phyloP scores from a whole-genome alignment of 2,113 vertebrate species.

The Atlantisia rogersi region DNA sequence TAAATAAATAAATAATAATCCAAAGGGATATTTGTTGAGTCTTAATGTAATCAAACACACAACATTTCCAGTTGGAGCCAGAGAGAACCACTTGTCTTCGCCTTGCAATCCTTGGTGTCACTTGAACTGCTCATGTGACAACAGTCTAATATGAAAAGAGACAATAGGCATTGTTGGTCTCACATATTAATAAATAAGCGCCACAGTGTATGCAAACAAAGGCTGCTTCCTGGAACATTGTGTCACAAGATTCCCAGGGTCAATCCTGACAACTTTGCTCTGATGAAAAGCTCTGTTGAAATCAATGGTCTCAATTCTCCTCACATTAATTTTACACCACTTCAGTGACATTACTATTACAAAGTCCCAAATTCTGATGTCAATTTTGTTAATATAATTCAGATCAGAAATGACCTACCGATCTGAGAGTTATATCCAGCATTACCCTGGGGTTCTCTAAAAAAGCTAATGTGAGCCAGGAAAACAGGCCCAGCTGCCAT shows the following conservation, averaged over 20 bases:
- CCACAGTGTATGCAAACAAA: constrained; percentile 72
- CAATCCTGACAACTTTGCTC: constrained; percentile 6
- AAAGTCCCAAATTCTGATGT: neutral
- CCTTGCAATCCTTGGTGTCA: constrained; percentile 65
- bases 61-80: constrained; percentile 5
- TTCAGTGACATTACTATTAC: neutral
- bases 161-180: constrained; percentile 69
- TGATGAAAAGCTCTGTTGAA: neutral
- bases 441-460: neutral
- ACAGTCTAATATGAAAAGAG: constrained; percentile 40
- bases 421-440: rapidly evolving
- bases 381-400: neutral
- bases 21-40: constrained; percentile 43
- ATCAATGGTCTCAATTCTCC: constrained; percentile 25
- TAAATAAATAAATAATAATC: neutral
- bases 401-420: neutral
- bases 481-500: neutral
- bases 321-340: neutral
- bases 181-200: constrained; percentile 68
- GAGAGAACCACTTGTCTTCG: constrained; percentile 54
- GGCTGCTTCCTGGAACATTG: constrained; percentile 70
- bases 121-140: constrained; percentile 68
- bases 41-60: constrained; percentile 46
- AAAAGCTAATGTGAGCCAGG: neutral
- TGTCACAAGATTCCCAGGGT: constrained; percentile 69